These are phyloP conservation scores for Phycodurus eques DNA, from an alignment of 2,113 vertebrate genomes.

Conservation along the genomic window DNA sequence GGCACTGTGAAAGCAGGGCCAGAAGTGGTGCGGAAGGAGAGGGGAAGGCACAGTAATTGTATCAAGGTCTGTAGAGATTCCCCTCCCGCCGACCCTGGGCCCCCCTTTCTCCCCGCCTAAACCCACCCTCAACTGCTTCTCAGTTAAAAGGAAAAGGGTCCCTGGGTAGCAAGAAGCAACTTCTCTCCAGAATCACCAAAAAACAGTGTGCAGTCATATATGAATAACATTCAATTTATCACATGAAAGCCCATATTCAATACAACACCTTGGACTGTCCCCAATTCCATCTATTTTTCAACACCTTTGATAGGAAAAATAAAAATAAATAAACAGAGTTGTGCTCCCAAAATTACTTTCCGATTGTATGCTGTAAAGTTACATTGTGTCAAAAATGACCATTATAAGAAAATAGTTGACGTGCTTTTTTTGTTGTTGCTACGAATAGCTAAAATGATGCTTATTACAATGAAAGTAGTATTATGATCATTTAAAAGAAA, in stretches of 20 bases:
- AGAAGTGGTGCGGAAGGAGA: conserved; percentile 82
- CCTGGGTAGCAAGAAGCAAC: conserved; percentile 71
- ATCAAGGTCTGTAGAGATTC: conserved; percentile 86
- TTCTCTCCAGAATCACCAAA: conserved; percentile 79
- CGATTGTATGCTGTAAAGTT: conserved; percentile 40
- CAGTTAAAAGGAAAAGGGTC: conserved; percentile 83
- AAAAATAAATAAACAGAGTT: conserved; percentile 40
- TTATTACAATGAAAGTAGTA: neutral
- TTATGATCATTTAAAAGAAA: neutral
- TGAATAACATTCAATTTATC: conserved; percentile 86
- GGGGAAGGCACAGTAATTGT: conserved; percentile 81
- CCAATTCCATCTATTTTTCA: conserved; percentile 68
- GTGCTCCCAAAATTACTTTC: conserved; percentile 12
- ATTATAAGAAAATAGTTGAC: conserved; percentile 13
- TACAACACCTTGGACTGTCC: conserved; percentile 67
- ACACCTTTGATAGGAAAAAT: conserved; percentile 44
- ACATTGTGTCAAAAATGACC: conserved; percentile 27
- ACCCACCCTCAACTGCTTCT: conserved; percentile 73
- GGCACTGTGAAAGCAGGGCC: conserved; percentile 71
- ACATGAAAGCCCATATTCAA: conserved; percentile 78
- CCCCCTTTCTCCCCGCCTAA: conserved; percentile 27
- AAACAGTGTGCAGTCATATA: conserved; percentile 81
- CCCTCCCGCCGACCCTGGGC: conserved; percentile 36
- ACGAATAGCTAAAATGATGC: conserved; percentile 1
- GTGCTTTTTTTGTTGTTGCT: conserved; percentile 35